Conservation (phyloP, 2,113 vertebrate genomes). For the Eptesicus fuscus region DNA sequence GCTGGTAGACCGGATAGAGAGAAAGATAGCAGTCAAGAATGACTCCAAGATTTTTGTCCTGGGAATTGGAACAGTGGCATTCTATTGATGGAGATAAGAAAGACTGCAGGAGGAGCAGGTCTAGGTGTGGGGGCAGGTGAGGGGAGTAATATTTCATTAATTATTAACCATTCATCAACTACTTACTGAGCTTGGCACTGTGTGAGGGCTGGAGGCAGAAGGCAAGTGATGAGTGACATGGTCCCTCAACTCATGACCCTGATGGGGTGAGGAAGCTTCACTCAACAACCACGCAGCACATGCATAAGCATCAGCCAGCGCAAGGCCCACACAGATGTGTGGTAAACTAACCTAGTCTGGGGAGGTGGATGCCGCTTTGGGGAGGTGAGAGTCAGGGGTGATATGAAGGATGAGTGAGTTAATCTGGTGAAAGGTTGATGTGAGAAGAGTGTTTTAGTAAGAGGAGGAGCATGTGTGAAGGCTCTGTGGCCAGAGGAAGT, state of each 20-base stretch:
- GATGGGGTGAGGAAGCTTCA: background rate
- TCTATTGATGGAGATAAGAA: background rate
- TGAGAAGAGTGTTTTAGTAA: background rate
- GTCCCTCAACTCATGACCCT: background rate
- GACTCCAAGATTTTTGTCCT: background rate
- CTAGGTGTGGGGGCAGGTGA: background rate
- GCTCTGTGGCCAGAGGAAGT: background rate
- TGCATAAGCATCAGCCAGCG: background rate
- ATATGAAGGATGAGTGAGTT: background rate
- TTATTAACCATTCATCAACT: background rate
- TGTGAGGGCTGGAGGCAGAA: background rate
- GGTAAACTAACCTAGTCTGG: background rate
- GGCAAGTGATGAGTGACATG: background rate
- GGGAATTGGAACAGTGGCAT: background rate
- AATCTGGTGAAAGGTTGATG: background rate
- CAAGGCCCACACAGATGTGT: background rate
- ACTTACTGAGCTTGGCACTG: background rate
- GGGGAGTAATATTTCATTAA: background rate
- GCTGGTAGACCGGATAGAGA: background rate
- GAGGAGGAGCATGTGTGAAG: background rate
- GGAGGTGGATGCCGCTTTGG: background rate
- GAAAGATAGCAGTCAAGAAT: background rate
- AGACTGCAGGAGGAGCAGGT: background rate
- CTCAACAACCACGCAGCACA: background rate
- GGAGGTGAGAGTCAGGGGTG: background rate